A percentile compares a stretch with the other conserved stretches of the same genome.
Conservation (phyloP, 2,797 vertebrate genomes). For the Lagorchestes hirsutus region DNA sequence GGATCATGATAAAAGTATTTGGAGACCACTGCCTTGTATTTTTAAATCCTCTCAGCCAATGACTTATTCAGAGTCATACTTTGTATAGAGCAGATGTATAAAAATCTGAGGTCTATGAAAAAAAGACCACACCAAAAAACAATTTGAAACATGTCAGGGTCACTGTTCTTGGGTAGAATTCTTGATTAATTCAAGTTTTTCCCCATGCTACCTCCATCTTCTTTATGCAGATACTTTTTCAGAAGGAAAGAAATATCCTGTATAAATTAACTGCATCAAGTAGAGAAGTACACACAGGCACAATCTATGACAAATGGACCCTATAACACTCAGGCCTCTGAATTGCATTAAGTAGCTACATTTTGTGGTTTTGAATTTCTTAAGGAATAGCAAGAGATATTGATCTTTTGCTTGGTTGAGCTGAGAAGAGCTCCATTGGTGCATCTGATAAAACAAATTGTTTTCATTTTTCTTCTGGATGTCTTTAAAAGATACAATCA, state of each 20-base stretch:
- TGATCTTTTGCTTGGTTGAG: constrained; percentile 20
- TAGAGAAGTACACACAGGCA: not conserved
- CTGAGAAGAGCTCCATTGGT: not conserved
- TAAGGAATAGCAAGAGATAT: constrained; percentile 42
- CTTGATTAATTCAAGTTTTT: not conserved
- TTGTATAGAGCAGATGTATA: not conserved
- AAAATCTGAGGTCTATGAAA: constrained; percentile 23
- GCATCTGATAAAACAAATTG: constrained; percentile 12
- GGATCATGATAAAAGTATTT: not conserved
- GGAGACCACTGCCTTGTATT: not conserved
- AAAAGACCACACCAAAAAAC: not conserved
- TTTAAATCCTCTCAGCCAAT: not conserved
- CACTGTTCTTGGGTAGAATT: not conserved
- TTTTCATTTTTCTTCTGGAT: constrained; percentile 38
- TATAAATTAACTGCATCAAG: not conserved
- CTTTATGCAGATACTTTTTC: constrained; percentile 10
- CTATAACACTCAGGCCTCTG: constrained; percentile 7
- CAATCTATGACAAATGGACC: constrained; percentile 12
- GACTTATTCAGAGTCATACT: not conserved
- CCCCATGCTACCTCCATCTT: constrained; percentile 20
- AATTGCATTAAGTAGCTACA: constrained; percentile 25
- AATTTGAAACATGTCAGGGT: not conserved
- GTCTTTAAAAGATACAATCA: constrained; percentile 39
- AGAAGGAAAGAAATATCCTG: constrained; percentile 8
- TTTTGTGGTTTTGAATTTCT: constrained; percentile 33